phyloP scores from a whole-genome alignment of 1,140 invertebrate species.

The Bombyx mandarina region DNA sequence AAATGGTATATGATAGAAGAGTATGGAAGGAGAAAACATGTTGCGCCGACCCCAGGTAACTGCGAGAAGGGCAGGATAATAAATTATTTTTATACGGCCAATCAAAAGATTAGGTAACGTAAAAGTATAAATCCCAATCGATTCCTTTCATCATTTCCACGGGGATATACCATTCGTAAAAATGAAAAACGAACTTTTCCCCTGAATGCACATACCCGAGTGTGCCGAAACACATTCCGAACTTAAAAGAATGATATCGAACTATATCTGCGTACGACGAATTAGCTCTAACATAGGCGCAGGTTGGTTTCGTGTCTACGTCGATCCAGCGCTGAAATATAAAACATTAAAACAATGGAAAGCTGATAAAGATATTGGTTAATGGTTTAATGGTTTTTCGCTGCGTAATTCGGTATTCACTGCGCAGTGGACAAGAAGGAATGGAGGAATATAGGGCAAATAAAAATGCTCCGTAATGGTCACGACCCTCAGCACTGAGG shows the following conservation, averaged over 20 bases:
- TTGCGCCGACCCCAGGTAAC: too few relatives aligned
- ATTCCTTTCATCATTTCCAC: slow-evolving; percentile 7
- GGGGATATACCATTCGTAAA: slow-evolving; percentile 16
- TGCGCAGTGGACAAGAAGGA: too few relatives aligned
- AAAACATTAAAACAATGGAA: too few relatives aligned
- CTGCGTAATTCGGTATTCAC: too few relatives aligned
- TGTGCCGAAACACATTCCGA: slow-evolving; percentile 6
- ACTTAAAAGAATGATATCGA: slow-evolving; percentile 7
- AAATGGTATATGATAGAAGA: too few relatives aligned
- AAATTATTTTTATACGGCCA: not conserved
- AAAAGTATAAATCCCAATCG: slow-evolving; percentile 16
- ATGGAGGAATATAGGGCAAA: too few relatives aligned
- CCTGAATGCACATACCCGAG: not conserved
- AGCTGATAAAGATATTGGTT: too few relatives aligned
- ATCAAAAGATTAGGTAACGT: slow-evolving; percentile 5
- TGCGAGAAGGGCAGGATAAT: too few relatives aligned
- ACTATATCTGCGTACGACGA: slow-evolving; percentile 5
- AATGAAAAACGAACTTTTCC: slow-evolving; percentile 2
- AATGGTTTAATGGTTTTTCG: too few relatives aligned
- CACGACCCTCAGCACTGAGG: too few relatives aligned
- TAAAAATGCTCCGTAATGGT: too few relatives aligned
- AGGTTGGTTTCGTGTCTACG: slow-evolving; percentile 4
- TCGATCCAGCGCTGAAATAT: slow-evolving; percentile 6
- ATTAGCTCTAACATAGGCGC: slow-evolving; percentile 7
- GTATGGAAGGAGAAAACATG: too few relatives aligned